Base-by-base conservation (phyloP, 2,888 invertebrate species). In the Limnephilus lunatus region DNA sequence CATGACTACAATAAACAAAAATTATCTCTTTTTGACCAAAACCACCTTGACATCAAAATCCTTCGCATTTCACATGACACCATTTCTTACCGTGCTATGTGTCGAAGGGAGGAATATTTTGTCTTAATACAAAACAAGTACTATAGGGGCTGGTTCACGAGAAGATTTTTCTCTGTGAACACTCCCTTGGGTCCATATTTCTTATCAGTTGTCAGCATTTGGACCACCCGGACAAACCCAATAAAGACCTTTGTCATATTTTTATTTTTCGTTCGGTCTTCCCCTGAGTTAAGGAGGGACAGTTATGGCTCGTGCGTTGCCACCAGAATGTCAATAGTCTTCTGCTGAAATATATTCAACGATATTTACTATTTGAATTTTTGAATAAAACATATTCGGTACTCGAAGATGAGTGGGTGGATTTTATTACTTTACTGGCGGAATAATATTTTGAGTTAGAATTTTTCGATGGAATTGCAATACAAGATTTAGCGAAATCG, bases 131-230 rank as follows among this genome's bases (percentile, higher is more conserved):
- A 68, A 68, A 68, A n/a, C 68, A 68, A 68, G 68, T 68, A 68
- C 68, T 7, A 7, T 19, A 68, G 25, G 25, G 68, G 68, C 25
- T 68, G 68, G 68, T 68, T 25, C 68, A 25, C 25, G 68, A 31
- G 32, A 82, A 82, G 82, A 82, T 82, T 82, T 82, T 31, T 82
- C 82, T 32, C 82, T 14, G 19, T 30, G 32, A 82, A 82, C 31
- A 82, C 82, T 82, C 82, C 82, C 82, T 32, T 14, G 82, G 82
- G 82, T 32, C 82, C 82, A 82, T 82, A 82, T 82, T 82, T 82
- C 82, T 82, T 82, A 82, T 82, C 82, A 82, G 82, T 32, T 82
- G 82, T 82, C 82, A 82, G 31, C 82, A 82, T 82, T 82, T 82
- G 82, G 82, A 31, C 82, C 82, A 68, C 82, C 82, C 30, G 82